phyloP scores from a whole-genome alignment of 2,888 invertebrate species.

The Coremacera marginata region DNA sequence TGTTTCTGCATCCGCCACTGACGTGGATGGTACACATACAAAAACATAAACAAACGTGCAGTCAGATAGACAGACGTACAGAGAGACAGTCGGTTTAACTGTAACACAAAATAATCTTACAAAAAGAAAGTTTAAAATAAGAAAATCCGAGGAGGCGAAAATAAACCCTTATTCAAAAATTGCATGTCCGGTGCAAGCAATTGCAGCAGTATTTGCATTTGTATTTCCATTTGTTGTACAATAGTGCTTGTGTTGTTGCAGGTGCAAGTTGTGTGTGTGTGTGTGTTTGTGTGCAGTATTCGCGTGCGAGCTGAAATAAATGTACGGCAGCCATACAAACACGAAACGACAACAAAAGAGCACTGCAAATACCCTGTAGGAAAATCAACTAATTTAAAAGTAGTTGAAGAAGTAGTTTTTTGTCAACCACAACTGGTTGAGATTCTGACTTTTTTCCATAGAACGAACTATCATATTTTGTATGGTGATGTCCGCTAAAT shows the following conservation, averaged over 20 bases:
- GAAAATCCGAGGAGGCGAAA: not conserved
- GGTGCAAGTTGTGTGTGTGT: not conserved
- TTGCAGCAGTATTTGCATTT: not conserved
- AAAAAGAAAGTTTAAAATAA: not conserved
- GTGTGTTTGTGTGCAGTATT: not conserved
- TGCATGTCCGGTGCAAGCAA: slow-evolving; percentile 12
- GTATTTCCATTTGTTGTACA: not conserved
- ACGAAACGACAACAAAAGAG: slow-evolving; percentile 7
- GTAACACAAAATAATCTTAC: not conserved
- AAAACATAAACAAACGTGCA: not conserved
- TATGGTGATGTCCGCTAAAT: too few species aligned
- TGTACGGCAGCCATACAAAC: slow-evolving; percentile 13
- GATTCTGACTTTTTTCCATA: too few species aligned
- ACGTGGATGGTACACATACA: not conserved
- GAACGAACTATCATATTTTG: too few species aligned
- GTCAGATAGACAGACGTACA: not conserved
- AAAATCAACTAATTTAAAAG: too few species aligned
- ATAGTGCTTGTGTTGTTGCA: not conserved
- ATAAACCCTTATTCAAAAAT: slow-evolving; percentile 26
- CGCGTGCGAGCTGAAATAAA: not conserved
- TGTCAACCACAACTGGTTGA: too few species aligned
- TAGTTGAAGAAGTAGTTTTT: too few species aligned
- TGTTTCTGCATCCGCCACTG: too few species aligned
- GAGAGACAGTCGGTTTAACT: not conserved
- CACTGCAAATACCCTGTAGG: too few species aligned